Evolutionary conservation across 2,888 invertebrate genomes (phyloP), one percentile per base, ranked within the genome.

Genomic region (Chironomus tentans): DNA sequence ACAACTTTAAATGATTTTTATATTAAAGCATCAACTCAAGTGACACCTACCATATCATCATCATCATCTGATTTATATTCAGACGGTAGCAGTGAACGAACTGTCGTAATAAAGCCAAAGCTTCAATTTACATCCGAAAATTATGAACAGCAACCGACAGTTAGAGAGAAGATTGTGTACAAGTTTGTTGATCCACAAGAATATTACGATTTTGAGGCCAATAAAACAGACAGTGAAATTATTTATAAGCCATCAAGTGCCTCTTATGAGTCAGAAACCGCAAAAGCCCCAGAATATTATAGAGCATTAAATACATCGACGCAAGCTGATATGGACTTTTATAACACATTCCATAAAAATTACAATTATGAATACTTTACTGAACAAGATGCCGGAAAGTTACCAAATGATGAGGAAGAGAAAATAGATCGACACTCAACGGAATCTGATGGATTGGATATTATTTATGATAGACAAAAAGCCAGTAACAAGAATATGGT

Each of bases 301-400:
- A 5, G 28, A 28, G 47, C 22, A 21, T 10, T 68, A 6, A 68
- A 76, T 18, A 22, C 24, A 18, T 18, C 69, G 3, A 69, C 68
- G 12, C 76, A 76, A 69, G 50, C 28, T 13, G 69, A 69, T 21
- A 76, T 69, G 69, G 18, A 69, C 18, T 76, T 69, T 38, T 68
- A 47, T 21, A 22, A 74, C 10, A 22, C 65, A n/a, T 68, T 68
- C 47, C 74, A 74, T 22, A 74, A 74, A 65, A 76, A 69, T 50
- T 68, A 69, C 56, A 76, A 76, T 18, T 69, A 50, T 21, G 28
- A 76, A 38, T 76, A 38, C 21, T 76, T 76, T 46, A 76, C 68
- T 24, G 76, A 76, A 24, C 76, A 76, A 50, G 76, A 76, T 28
- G 74, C 74, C 7, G 47, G 21, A 5, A 18, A 13, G 47, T 3